phyloP scores from a whole-genome alignment of 2,113 vertebrate species.

The Lonchura striata region DNA sequence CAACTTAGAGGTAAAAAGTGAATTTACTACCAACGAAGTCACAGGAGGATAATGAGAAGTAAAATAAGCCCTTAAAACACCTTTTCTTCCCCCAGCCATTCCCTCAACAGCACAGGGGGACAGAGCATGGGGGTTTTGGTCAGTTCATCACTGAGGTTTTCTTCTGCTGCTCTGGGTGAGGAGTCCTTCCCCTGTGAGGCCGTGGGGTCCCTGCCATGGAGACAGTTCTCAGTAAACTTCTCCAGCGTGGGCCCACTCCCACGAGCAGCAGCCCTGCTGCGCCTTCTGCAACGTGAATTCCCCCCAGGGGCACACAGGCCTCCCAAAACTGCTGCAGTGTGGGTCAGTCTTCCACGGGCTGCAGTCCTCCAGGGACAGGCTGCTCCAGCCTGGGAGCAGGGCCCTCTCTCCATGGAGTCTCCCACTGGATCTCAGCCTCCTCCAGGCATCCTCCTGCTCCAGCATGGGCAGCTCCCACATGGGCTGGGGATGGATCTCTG shows the following conservation, averaged over 20 bases:
- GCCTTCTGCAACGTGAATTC: neutral
- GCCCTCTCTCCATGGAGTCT: neutral
- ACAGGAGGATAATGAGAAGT: neutral
- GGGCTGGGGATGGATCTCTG: too few species aligned
- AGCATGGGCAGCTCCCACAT: neutral
- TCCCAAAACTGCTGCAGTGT: neutral
- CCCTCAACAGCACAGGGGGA: neutral
- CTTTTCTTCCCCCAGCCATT: neutral
- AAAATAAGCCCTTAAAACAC: neutral
- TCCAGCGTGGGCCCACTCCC: neutral
- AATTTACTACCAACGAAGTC: neutral
- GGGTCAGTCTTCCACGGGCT: neutral
- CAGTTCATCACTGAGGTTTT: neutral
- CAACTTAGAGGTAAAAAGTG: neutral
- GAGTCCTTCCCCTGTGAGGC: neutral
- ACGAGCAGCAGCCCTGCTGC: neutral
- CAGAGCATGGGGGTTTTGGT: neutral
- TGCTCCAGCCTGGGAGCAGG: neutral
- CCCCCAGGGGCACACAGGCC: neutral
- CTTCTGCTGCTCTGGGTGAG: neutral
- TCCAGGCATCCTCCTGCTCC: neutral
- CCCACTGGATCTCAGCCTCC: neutral
- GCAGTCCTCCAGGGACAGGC: neutral
- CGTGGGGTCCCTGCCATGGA: neutral
- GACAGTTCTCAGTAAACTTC: neutral